Base-by-base conservation (phyloP, 2,888 invertebrate species). In the Zele albiditarsus region DNA sequence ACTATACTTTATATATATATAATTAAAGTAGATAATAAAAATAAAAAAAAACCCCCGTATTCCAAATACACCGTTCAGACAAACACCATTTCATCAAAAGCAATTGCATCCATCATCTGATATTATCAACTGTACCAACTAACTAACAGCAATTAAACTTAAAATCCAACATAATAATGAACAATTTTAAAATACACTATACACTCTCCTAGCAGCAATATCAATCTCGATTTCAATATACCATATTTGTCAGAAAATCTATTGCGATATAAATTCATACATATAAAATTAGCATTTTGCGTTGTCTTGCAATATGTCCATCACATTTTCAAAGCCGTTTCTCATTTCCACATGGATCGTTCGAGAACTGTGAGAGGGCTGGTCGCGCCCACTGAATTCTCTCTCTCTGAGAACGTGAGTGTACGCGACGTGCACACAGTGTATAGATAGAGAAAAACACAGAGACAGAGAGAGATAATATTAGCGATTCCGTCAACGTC, bases 291-390 rank as follows among this genome's bases (percentile, higher is more conserved):
- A 75, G 71, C 75, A 75, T 75, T 75, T 75, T 75, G 16, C 75
- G 75, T 75, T 75, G 75, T 75, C 75, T 74, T 23, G 20, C 53
- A 53, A 53, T 53, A 53, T 75, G 75, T 75, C 75, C 71, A 72
- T 75, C 75, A 75, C 33, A 53, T 23, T 72, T 63, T 53, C 62
- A 46, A 49, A 71, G 67, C 53, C 71, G 75, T 75, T 71, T 75
- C 71, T 71, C 71, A 75, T 75, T 75, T 75, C 75, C 75, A 75
- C 75, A 71, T 75, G 75, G 75, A 71, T 75, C 67, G 75, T 38
- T 65, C 33, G 60, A 42, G 42, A 25, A 33, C 14, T 5, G 53
- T 16, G 23, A 46, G 49, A 28, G 33, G 53, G 57, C 31, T 33
- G 46, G 53, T 23, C 16, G 28, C 31, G 14, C 60, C 25, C 68